Evolutionary conservation across 2,797 vertebrate species (phyloP), one percentile per base, ranked within the genome.

Genomic region (Sebastes matsubarae): DNA sequence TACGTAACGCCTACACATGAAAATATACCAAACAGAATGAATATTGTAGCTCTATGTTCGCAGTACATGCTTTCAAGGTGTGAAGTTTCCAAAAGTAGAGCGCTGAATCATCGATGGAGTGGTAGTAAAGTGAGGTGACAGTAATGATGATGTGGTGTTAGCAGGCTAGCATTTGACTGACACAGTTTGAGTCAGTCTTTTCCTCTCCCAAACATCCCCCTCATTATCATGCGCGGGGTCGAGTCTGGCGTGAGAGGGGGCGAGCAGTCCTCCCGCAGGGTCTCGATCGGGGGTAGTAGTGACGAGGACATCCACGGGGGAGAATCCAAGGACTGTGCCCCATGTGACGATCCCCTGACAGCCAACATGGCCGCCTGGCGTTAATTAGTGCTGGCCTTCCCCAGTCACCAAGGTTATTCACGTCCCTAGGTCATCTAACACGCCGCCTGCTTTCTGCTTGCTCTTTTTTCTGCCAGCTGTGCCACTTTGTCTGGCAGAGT

Each of bases 401-500:
- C 89, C 87, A 87, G 92, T 92, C 93, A 89, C 88, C 94, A 95
- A 96, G 96, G 96, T 96, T 95, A 94, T 95, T 89, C 82, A 76
- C 90, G 18, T 93, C 96, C 94, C 58, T 79, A 89, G 95, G 96
- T 94, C 89, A 92, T 95, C 90, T 94, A 92, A 95, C 95, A 93
- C 95, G 89, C 88, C 84, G 92, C 92, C 87, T 84, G 77, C 91
- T 92, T 79, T 82, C 86, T 65, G 90, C 92, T 94, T 96, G 96
- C 95, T 95, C 95, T 95, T 96, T 96, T 94, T 95, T 95, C 94
- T 95, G 95, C 95, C 95, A 95, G 94, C 93, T 95, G 94, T 93
- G 94, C 91, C 93, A 92, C 92, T 87, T 86, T 92, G 94, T 94
- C 93, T 87, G 89, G 85, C 90, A 85, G 87, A 93, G 89, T 84